Conservation (phyloP, 2,888 invertebrate genomes). For the Melipona bicolor region DNA sequence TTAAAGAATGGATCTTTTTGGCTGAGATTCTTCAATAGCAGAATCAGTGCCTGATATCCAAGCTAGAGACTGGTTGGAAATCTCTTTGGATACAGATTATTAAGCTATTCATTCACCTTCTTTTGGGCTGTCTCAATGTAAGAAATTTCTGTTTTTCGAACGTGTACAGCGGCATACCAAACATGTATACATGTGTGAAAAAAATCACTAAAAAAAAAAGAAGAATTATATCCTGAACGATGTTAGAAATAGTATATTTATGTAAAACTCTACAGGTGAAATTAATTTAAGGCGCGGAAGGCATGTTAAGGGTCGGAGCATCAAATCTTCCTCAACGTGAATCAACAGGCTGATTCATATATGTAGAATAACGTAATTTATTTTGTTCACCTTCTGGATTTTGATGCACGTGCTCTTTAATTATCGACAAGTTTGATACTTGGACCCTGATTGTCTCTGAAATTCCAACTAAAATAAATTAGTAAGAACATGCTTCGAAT, state of each 20-base stretch:
- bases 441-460: not conserved
- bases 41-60: slow-evolving; percentile 62
- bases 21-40: slow-evolving; percentile 42
- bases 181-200: slow-evolving; percentile 21
- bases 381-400: slow-evolving; percentile 15
- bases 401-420: slow-evolving; percentile 1
- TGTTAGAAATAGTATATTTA: slow-evolving; percentile 40
- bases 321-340: slow-evolving; percentile 15
- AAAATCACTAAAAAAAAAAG: slow-evolving; percentile 1
- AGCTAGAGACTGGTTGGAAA: slow-evolving; percentile 56
- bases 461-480: slow-evolving; percentile 15
- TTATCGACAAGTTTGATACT: slow-evolving; percentile 20
- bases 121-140: slow-evolving; percentile 12
- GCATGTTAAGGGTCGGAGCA: slow-evolving; percentile 3
- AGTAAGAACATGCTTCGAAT: slow-evolving; percentile 24
- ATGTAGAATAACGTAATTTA: not conserved
- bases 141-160: slow-evolving; percentile 28
- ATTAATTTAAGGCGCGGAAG: slow-evolving; percentile 11
- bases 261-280: slow-evolving; percentile 12
- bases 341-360: not conserved
- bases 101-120: slow-evolving; percentile 6
- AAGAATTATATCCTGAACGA: slow-evolving; percentile 23
- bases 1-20: slow-evolving; percentile 34
- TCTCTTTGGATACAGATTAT: slow-evolving; percentile 27
- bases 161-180: slow-evolving; percentile 12